Evolutionary conservation across 2,797 vertebrate genomes (phyloP), one percentile per base, ranked within the genome.

Genomic region (Cirrhinus mrigala): DNA sequence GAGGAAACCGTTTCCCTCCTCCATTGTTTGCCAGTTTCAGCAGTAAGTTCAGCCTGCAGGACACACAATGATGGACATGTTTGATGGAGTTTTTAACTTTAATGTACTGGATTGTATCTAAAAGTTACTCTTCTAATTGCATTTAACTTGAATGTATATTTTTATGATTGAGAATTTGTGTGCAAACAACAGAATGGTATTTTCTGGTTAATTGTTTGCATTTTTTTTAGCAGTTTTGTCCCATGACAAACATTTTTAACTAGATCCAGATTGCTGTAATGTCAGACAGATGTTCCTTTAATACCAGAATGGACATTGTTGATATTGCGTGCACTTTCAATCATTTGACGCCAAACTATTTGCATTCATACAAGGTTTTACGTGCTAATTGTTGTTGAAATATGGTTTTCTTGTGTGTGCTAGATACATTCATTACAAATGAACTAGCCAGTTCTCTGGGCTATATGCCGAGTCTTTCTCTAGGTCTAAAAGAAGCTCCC

Each of bases 11-110:
- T 83, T 78, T 89, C 84, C 70, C 81, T 83, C 52, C 66, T 22
- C 52, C 27, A 85, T 90, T 90, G 86, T 89, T 82, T 60, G 73
- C 48, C 79, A 60, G 64, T 87, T 83, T 79, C 33, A 85, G 78
- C 80, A 68, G 79, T 86, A 76, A 81, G 76, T 82, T 77, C 33
- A 12, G 81, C 58, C 11, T 56, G 79, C 37, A n/a, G 78, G 27
- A 60, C 15, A 20, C 70, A 68, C 86, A 81, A n/a, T 82, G 85
- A 77, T 29, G 24, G 62, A 83, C 68, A 10, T n/a, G n/a, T 12
- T 12, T 48, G 15, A 5, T 6, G 3, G 27, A 14, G 48, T 18
- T 79, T 66, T 85, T 64, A 48, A 52, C 48, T n/a, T 46, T 20
- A 37, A 14, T 46, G 7, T 9, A 40, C 6, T 66, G 22, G 1